Conservation (phyloP, 2,797 vertebrate genomes). For the Lateolabrax maculatus region DNA sequence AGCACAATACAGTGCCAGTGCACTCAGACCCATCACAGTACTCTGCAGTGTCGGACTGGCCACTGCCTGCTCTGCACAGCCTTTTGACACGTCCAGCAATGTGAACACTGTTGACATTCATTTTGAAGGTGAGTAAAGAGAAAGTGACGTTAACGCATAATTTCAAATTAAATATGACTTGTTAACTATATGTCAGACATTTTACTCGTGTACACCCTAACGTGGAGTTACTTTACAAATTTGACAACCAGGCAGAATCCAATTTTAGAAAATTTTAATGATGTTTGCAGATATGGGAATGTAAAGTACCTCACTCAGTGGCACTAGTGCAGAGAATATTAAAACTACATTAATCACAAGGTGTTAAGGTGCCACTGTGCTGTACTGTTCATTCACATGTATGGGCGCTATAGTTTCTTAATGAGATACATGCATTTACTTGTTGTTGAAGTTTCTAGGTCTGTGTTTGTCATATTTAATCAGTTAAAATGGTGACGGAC, state of each 20-base stretch:
- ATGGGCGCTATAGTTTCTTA: neutral
- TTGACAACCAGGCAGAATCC: constrained; percentile 48
- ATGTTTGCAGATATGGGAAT: constrained; percentile 64
- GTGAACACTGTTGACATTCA: constrained; percentile 41
- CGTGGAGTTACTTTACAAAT: constrained; percentile 40
- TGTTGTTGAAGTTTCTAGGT: neutral
- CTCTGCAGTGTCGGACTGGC: neutral
- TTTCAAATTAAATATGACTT: constrained; percentile 58
- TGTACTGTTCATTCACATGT: neutral
- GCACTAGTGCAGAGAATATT: constrained; percentile 11
- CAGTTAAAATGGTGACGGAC: neutral
- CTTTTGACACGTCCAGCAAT: neutral
- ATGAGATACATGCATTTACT: constrained; percentile 5
- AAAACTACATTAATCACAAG: constrained; percentile 20
- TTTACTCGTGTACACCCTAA: constrained; percentile 6
- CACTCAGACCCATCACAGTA: neutral
- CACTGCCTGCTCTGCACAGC: neutral
- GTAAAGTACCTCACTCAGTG: constrained; percentile 31
- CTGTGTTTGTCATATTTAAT: neutral
- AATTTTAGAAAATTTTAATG: constrained; percentile 56
- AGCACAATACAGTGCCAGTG: neutral
- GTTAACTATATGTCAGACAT: constrained; percentile 20
- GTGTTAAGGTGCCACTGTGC: neutral
- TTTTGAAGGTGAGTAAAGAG: neutral
- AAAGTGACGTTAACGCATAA: constrained; percentile 12